Evolutionary conservation across 1,140 invertebrate genomes (phyloP), one percentile per base, ranked within the genome.

Genomic region (Lucilia cuprina): DNA sequence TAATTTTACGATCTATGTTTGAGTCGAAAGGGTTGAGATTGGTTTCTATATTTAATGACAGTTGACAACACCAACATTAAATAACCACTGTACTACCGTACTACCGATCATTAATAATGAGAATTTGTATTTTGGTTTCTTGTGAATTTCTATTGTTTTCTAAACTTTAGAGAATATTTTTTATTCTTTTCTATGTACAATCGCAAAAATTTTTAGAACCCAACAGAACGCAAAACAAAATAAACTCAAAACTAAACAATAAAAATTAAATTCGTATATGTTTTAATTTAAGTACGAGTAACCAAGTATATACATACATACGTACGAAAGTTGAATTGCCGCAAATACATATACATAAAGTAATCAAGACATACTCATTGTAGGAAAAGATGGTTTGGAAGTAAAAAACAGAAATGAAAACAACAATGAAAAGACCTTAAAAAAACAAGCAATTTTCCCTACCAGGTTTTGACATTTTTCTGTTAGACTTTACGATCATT

Each of bases 351-450:
- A n/a, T 70, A 70, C 65, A 70, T 70, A 70, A 70, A 70, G 65
- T 25, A 70, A 55, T 55, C 50, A 55, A 70, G 65, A 70, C 65
- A 21, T 70, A 19, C n/a, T 21, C 65, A 8, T 1, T 70, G 65
- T 21, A 7, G 21, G 21, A 70, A 70, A 70, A 70, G n/a, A 19
- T 21, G 65, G 65, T n/a, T 70, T 70, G 65, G 65, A 70, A 70
- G 65, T 14, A 70, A 19, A 9, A 70, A 17, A 21, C 21, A 21
- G n/a, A 70, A 19, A 70, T 25, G 4, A 21, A 19, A 19, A 60
- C 55, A n/a, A 60, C 41, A 19, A 35, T 83, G 65, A 47, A 74
- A 83, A 83, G 5, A 41, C 41, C 41, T 41, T 74, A 41, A 74
- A 83, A 74, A 74, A 49, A 0, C 10, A 70, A 70, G 65, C 21